These are phyloP conservation scores for Phyllotreta striolata DNA, from an alignment of 2,888 invertebrate species.

Conservation along the genomic window DNA sequence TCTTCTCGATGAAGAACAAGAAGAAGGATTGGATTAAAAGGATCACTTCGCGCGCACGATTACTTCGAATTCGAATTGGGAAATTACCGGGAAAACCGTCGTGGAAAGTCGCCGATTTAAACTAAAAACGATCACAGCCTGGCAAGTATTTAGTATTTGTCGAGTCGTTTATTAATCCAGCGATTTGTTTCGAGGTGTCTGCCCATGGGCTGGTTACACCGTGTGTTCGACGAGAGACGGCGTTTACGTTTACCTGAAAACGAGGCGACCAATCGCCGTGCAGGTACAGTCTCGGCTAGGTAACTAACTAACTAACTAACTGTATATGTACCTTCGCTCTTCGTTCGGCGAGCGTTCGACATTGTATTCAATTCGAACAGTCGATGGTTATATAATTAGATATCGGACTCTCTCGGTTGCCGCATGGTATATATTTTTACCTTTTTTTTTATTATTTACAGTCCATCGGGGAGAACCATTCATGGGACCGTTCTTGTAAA, in stretches of 20 bases:
- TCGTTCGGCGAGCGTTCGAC: no score
- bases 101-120: slow-evolving; percentile 41
- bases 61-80: no score
- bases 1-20: no score
- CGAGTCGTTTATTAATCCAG: slow-evolving; percentile 46
- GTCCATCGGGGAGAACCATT: slow-evolving; percentile 43
- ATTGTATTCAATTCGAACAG: no score
- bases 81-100: slow-evolving; percentile 33
- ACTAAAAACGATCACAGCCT: slow-evolving; percentile 32
- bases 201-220: slow-evolving; percentile 52
- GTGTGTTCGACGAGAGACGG: slow-evolving; percentile 53
- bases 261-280: slow-evolving; percentile 52
- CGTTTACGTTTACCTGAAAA: slow-evolving; percentile 59
- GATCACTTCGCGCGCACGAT: no score
- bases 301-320: no score
- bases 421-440: slow-evolving; percentile 49
- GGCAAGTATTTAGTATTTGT: slow-evolving; percentile 40
- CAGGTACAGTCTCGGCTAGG: slow-evolving; percentile 56
- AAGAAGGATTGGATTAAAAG: no score
- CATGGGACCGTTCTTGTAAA: no score
- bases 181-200: slow-evolving; percentile 50
- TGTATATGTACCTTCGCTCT: slow-evolving; percentile 38
- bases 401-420: slow-evolving; percentile 48
- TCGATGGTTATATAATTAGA: slow-evolving; percentile 58
- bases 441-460: no score